Evolutionary conservation across 2,888 invertebrate genomes (phyloP), one percentile per base, ranked within the genome.

Genomic region (Agrotis ipsilon): DNA sequence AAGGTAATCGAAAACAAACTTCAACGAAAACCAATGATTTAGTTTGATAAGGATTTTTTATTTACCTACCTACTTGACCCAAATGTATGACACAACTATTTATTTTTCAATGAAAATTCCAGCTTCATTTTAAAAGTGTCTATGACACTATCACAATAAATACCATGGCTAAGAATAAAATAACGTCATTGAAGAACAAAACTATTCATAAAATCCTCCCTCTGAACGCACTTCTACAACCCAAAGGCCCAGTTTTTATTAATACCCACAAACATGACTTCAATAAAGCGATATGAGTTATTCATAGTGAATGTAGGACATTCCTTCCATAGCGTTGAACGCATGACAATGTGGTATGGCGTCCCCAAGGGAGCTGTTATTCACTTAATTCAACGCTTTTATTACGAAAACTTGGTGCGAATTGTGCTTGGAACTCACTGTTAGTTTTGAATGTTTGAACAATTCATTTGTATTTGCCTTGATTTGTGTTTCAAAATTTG

Each of bases 241-340:
- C 59, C 58, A 66, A 70, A 75, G 61, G 68, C 62, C 68, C 61
- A 74, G 76, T 84, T 74, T 80, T 80, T 84, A 84, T 75, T 82
- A 84, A 80, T 72, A 82, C 65, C 68, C 55, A 73, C 59, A 79
- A 81, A 75, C 74, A 78, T 70, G 76, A 81, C 75, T 80, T 81
- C 69, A 88, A 88, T 87, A 88, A 85, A 86, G 80, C 83, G 76
- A 75, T 78, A 84, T 83, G 83, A 88, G 86, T 80, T 86, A 84
- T 86, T 84, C 88, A 84, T 62, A 70, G 74, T 61, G 74, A 78
- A 88, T 87, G 87, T 85, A 51, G 81, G 84, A 69, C 87, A 87
- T 87, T 87, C 87, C 81, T 69, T 63, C 61, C 72, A 78, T 84
- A 81, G 73, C 80, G 68, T 58, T 66, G 72, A 78, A 48, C 55